Conservation (phyloP, 2,797 vertebrate genomes). For the Periophthalmus magnuspinnatus region DNA sequence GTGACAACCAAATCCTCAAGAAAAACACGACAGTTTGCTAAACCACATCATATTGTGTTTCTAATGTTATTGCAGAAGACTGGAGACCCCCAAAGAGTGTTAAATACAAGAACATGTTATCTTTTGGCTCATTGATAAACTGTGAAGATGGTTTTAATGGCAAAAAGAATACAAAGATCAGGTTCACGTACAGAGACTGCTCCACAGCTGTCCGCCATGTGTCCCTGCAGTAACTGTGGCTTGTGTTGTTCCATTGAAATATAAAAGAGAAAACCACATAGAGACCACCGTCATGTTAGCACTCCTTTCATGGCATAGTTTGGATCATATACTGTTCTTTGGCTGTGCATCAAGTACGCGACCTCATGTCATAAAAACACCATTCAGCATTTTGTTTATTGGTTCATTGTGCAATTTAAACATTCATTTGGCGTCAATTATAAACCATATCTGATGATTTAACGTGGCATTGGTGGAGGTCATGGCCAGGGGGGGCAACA, state of each 20-base stretch:
- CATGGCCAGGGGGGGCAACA: too few relatives aligned
- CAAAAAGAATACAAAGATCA: background rate
- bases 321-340: constrained; percentile 22
- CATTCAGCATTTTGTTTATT: background rate
- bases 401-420: background rate
- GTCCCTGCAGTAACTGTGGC: constrained; percentile 5
- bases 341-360: constrained; percentile 7
- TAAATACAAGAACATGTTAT: background rate
- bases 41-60: constrained; percentile 6
- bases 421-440: too few relatives aligned
- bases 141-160: constrained; percentile 1
- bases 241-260: constrained; percentile 15
- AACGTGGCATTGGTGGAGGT: too few relatives aligned
- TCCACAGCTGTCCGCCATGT: constrained; percentile 46
- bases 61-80: background rate
- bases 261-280: constrained; percentile 35
- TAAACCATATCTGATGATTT: too few relatives aligned
- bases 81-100: background rate
- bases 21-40: constrained; percentile 10
- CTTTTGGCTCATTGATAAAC: background rate
- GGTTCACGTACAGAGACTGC: constrained; percentile 21
- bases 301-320: constrained; percentile 10
- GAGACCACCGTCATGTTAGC: constrained; percentile 37
- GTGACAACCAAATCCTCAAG: constrained; percentile 10
- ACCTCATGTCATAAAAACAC: background rate